Conservation (phyloP, 2,797 vertebrate genomes). For the Gorsachius magnificus region DNA sequence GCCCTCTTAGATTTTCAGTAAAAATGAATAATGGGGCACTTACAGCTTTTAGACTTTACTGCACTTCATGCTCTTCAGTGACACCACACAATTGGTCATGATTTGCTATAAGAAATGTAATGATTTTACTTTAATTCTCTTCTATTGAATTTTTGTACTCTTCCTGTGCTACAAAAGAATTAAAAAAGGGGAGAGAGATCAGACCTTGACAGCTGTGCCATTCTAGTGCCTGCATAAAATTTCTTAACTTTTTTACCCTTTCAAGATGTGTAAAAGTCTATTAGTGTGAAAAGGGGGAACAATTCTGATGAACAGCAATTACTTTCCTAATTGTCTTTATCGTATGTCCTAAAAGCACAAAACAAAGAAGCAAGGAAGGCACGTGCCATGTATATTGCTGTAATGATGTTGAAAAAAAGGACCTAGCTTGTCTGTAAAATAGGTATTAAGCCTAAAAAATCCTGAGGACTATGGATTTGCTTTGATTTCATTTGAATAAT, state of each 20-base stretch:
- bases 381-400: neutral
- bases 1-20: conserved; percentile 11
- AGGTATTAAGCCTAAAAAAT: neutral
- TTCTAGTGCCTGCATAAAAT: neutral
- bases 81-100: neutral
- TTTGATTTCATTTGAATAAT: neutral
- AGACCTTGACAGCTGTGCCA: neutral
- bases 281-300: neutral
- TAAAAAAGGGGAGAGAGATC: neutral
- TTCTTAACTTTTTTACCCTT: neutral
- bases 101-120: conserved; percentile 33
- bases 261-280: neutral
- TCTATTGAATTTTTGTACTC: neutral
- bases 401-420: neutral
- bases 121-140: conserved; percentile 45
- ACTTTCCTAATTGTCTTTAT: neutral
- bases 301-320: neutral
- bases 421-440: neutral
- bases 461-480: neutral
- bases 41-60: conserved; percentile 19
- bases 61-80: neutral
- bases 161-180: neutral
- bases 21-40: conserved; percentile 36
- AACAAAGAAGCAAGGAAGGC: neutral
- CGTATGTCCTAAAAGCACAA: neutral